Evolutionary conservation across 2,113 vertebrate species (phyloP), one percentile per base, ranked within the genome.

Genomic region (Cisticola juncidis): DNA sequence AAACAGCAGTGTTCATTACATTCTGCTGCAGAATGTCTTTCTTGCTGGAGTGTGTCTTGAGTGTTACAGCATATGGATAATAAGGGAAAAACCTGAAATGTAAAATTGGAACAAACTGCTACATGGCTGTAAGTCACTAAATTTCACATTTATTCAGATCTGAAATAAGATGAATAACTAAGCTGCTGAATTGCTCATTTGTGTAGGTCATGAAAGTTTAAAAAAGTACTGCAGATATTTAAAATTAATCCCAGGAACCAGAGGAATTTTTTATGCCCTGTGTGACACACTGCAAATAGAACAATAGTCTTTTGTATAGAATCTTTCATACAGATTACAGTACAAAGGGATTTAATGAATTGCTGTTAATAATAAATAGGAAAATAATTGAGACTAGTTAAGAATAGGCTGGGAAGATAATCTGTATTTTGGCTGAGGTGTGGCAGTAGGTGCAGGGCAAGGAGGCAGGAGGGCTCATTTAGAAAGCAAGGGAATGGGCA

Each of bases 101-200:
- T 95, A 74, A 91, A 95, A 89, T 87, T 91, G 88, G 89, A 96
- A 81, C 87, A 66, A 73, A 73, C 64, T 57, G 72, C 95, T 91
- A 35, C 65, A 60, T 83, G 88, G 57, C 48, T 87, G 3, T 93
- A 94, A 94, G 89, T 96, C 69, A 78, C 68, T 95, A 28, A 84
- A 68, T 58, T 80, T 94, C 85, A 42, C 80, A 47, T 83, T 66
- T 88, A 81, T 81, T 95, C 90, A 71, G 25, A 56, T 90, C 71
- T 94, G 79, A 87, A 94, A 85, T 81, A 90, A 88, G 82, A 86
- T 56, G 40, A 93, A 86, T 90, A 96, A 81, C 76, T 74, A 81
- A 94, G 76, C 33, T 81, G 53, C 85, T 65, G 82, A 95, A 81
- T 83, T 83, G 64, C 85, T 96, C 44, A 36, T 90, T 96, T 92